Base-by-base conservation (phyloP, 1,140 invertebrate species). In the Micrasema minimum region DNA sequence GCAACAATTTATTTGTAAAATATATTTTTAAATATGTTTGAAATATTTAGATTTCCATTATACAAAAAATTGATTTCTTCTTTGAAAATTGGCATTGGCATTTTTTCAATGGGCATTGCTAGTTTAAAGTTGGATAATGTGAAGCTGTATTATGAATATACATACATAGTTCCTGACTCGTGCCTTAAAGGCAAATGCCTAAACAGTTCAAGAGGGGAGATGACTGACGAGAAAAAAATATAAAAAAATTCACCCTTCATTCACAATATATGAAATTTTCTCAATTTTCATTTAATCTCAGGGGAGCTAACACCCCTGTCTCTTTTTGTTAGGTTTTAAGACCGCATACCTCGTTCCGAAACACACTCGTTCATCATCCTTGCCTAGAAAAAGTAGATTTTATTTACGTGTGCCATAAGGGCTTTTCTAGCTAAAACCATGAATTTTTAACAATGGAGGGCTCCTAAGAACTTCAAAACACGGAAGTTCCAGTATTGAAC, bases 201-300 rank as follows among this genome's bases (percentile, higher is more conserved):
- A 59, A 38, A 59, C 35, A 38, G 2, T 46, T 64, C 41, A n/a
- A 31, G 43, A 66, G 69, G 61, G 69, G 41, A 51, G 20, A 0
- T 9, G 31, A 69, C 31, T 26, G 22, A 69, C 26, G 53, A 62
- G 38, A 69, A 69, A 71, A 64, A 74, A 74, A 68, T 71, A 68
- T 71, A 68, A 11, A 22, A 75, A 65, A 71, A 71, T 75, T 69
- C 69, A 59, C 73, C 73, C 73, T 75, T 71, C 74, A 68, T 70
- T 70, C 70, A 67, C 55, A 72, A 75, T 75, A 75, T 75, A 75
- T 75, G 74, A 75, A 75, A 75, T 75, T 75, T 75, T 75, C 74
- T 75, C 74, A 75, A 75, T 75, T 75, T 75, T 75, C 70, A 75
- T 75, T 75, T 75, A 75, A 75, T 75, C 74, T 75, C 74, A 46